These are phyloP conservation scores for Crotophaga sulcirostris DNA, from an alignment of 2,113 vertebrate species.

Conservation along the genomic window DNA sequence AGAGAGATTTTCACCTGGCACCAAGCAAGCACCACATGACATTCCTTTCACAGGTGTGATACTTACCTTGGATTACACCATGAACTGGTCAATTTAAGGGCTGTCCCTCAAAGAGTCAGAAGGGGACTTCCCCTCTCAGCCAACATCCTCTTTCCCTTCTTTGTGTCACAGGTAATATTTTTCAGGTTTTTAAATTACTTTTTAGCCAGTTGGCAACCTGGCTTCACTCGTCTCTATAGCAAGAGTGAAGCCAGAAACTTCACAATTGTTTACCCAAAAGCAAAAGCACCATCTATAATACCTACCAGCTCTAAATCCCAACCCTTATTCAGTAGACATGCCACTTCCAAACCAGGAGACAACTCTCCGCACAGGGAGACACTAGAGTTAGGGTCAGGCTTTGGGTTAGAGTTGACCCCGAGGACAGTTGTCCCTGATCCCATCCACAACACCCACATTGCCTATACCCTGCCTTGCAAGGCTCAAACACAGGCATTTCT, in stretches of 20 bases:
- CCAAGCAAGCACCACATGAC: background rate
- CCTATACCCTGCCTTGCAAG: background rate
- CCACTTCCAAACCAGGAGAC: background rate
- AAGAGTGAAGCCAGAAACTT: background rate
- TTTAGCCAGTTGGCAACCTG: background rate
- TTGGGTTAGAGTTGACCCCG: too few relatives aligned
- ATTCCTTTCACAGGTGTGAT: background rate
- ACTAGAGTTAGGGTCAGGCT: too few relatives aligned
- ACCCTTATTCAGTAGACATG: background rate
- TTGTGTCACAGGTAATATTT: fast-evolving
- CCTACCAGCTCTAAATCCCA: background rate
- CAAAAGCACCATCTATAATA: background rate
- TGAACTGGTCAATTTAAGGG: background rate
- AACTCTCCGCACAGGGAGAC: too few relatives aligned
- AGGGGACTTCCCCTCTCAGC: background rate
- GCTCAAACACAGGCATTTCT: background rate
- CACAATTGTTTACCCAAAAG: background rate
- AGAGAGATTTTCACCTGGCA: background rate
- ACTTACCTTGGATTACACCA: background rate
- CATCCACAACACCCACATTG: background rate
- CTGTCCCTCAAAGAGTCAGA: background rate
- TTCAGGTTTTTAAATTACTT: background rate
- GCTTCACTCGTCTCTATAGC: background rate
- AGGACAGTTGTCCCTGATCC: too few relatives aligned
- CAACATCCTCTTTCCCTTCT: background rate